Percentiles rank a stretch among this genome's conserved stretches.
Evolutionary conservation across 2,797 vertebrate species (phyloP).

Genomic region (Micromesistius poutassou): DNA sequence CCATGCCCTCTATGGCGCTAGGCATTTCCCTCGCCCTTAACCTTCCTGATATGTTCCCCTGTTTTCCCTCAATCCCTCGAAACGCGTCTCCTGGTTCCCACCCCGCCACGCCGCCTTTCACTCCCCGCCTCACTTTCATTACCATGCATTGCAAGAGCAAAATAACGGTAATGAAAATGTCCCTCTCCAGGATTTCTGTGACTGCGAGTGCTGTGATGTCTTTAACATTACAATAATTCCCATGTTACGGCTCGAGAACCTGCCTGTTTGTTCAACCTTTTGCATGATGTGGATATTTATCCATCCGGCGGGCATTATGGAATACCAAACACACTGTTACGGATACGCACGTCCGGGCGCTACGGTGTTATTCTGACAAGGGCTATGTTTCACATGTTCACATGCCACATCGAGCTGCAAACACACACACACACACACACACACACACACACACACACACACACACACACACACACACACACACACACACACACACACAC

Average conservation of each 20-base stretch:
- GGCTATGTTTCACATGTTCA: constrained; percentile 27
- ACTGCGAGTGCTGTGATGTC: neutral
- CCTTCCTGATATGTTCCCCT: constrained; percentile 1
- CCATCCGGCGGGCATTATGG: constrained; percentile 32
- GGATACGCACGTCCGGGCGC: constrained; percentile 54
- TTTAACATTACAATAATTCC: neutral
- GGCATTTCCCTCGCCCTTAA: neutral
- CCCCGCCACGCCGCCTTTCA: neutral
- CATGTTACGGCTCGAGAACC: neutral
- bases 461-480: constrained; percentile 14
- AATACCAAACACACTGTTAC: constrained; percentile 46
- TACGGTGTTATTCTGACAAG: constrained; percentile 42
- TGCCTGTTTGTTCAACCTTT: neutral
- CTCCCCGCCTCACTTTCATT: neutral
- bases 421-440: constrained; percentile 1
- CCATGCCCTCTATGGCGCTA: neutral
- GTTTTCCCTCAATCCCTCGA: neutral
- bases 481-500: constrained; percentile 5
- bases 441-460: constrained; percentile 1
- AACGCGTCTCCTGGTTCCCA: neutral
- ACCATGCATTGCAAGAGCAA: neutral
- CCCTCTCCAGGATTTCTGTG: neutral
- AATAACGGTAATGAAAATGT: neutral
- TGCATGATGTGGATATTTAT: neutral
- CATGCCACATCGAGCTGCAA: neutral